phyloP scores from a whole-genome alignment of 2,888 invertebrate genomes.

The Volucella bombylans region DNA sequence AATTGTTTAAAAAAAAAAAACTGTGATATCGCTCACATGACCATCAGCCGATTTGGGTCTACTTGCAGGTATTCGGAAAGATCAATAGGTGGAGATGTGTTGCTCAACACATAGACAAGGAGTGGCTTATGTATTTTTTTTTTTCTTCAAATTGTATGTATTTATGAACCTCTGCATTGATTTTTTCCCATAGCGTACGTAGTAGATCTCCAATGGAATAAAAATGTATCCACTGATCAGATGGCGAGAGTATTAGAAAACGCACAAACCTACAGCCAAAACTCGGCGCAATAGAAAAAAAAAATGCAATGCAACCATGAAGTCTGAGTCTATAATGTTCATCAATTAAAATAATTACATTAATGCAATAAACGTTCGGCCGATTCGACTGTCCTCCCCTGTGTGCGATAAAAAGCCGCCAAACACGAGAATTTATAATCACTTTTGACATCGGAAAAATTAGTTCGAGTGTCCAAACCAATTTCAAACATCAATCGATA shows the following conservation, averaged over 20 bases:
- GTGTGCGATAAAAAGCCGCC: slow-evolving; percentile 50
- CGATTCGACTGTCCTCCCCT: slow-evolving; percentile 38
- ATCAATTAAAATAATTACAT: slow-evolving; percentile 70
- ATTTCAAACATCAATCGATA: slow-evolving; percentile 53
- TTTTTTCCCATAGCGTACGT: too few species aligned
- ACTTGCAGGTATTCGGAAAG: too few species aligned
- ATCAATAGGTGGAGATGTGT: too few species aligned
- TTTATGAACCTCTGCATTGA: too few species aligned
- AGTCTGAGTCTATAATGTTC: slow-evolving; percentile 44
- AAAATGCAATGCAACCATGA: slow-evolving; percentile 40
- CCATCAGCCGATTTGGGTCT: too few species aligned
- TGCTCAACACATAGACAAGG: too few species aligned
- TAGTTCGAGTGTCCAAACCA: slow-evolving; percentile 68
- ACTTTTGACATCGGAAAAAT: slow-evolving; percentile 69
- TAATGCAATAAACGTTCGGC: slow-evolving; percentile 44
- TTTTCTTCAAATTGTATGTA: too few species aligned
- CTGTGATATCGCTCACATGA: too few species aligned
- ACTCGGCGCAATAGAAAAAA: not conserved
- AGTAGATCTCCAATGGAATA: too few species aligned
- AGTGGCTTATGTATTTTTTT: too few species aligned
- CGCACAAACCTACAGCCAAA: slow-evolving; percentile 4
- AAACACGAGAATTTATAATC: slow-evolving; percentile 59
- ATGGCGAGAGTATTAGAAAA: slow-evolving; percentile 13
- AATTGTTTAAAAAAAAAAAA: too few species aligned
- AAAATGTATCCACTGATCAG: too few species aligned